Evolutionary conservation across 1,140 invertebrate genomes (phyloP).

Genomic region (Drosophila miranda): DNA sequence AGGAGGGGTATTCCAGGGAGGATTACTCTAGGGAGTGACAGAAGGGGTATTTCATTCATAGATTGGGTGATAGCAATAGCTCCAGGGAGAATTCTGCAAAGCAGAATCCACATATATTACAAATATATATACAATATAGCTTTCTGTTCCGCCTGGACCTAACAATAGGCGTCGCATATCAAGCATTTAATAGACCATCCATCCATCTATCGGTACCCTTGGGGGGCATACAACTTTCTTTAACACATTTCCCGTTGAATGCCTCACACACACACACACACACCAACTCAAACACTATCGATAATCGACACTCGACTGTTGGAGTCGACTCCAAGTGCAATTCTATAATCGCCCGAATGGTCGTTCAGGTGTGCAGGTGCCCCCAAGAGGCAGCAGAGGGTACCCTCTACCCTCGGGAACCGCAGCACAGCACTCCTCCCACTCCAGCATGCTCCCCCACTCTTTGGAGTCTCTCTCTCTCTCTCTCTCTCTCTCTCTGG

Average conservation of each 20-base stretch:
- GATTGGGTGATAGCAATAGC: no score
- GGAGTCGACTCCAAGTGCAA: slow-evolving; percentile 40
- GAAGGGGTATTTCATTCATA: no score
- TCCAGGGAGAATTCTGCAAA: no score
- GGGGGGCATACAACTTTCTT: slow-evolving; percentile 51
- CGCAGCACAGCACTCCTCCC: no score
- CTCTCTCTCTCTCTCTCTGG: slow-evolving; percentile 18
- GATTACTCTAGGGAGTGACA: no score
- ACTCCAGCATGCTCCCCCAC: background rate
- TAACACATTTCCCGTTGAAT: slow-evolving; percentile 39
- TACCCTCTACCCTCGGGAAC: background rate
- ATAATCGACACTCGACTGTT: no score
- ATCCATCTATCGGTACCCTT: background rate
- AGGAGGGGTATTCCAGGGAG: no score
- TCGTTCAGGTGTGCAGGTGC: slow-evolving; percentile 41
- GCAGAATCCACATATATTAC: no score
- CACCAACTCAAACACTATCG: no score
- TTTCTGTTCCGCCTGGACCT: slow-evolving; percentile 15
- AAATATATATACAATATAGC: slow-evolving; percentile 4
- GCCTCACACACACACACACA: no score
- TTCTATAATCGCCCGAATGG: slow-evolving; percentile 63
- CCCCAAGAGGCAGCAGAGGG: slow-evolving; percentile 1
- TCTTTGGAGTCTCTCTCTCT: background rate
- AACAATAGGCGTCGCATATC: slow-evolving; percentile 30
- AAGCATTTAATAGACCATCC: slow-evolving; percentile 35